Base-by-base conservation (phyloP, 2,888 invertebrate genomes). In the Cerceris ruficornis region DNA sequence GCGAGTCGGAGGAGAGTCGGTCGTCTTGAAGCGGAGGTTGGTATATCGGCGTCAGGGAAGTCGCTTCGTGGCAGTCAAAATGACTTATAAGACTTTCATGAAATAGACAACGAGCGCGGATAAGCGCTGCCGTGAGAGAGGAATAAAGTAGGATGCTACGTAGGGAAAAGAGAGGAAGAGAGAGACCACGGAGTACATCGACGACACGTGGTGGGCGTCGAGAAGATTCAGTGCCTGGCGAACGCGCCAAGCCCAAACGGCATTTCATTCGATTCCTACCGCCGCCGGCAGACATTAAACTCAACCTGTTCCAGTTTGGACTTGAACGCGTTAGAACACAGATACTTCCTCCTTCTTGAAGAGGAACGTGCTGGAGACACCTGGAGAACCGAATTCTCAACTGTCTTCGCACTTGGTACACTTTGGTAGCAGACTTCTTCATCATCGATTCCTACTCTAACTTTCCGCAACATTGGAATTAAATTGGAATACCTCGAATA, bases 191-290 rank as follows among this genome's bases (percentile, higher is more conserved):
- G 69, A 69, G 67, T 78, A 78, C 78, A 77, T 75, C 81, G 87
- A 82, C 82, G 87, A 87, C 87, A 86, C 82, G 74, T 75, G 74
- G 87, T 87, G 87, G 87, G 87, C 87, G 87, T 87, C 69, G 75
- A 58, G 86, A 87, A 87, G 87, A 87, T 87, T 87, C 87, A 87
- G 86, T 87, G 76, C 83, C 67, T 70, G 83, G 69, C 78, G 83
- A 82, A 78, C 79, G 80, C 64, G 84, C 86, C 86, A 86, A 86
- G 84, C 86, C 84, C 84, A 86, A 86, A 86, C 77, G 79, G 80
- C 87, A 86, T 87, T 87, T 86, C 86, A 86, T 86, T 85, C 87
- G 87, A 88, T 87, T 84, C 74, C 83, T 77, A 74, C 73, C 70
- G 84, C 77, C 80, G 77, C 72, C 76, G 81, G 85, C 84, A 77